Evolutionary conservation across 2,797 vertebrate genomes (phyloP).

Genomic region (Sebastes minor): DNA sequence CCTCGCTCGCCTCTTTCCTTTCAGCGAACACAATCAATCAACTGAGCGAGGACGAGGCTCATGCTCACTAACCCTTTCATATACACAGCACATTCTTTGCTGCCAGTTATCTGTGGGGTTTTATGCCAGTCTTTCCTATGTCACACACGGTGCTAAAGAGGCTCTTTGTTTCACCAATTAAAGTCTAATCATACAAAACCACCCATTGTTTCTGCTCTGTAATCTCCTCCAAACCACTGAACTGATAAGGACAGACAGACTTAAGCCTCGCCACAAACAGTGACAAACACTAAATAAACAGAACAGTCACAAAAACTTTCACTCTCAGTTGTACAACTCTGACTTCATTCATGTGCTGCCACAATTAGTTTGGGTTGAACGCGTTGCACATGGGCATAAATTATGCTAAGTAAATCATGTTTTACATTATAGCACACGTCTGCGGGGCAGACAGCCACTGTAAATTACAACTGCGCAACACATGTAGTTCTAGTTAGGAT

Average conservation of each 20-base stretch:
- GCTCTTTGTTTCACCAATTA: conserved; percentile 70
- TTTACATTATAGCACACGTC: conserved; percentile 49
- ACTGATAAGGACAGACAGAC: conserved; percentile 58
- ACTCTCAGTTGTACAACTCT: not conserved
- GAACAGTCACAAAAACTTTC: not conserved
- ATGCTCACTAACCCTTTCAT: conserved; percentile 53
- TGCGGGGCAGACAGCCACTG: conserved; percentile 41
- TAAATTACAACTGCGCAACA: conserved; percentile 51
- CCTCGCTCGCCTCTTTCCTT: conserved; percentile 51
- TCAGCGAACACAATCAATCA: conserved; percentile 68
- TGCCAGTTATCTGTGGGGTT: conserved; percentile 45
- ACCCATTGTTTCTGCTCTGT: conserved; percentile 55
- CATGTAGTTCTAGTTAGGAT: conserved; percentile 35
- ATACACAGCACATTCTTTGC: conserved; percentile 53
- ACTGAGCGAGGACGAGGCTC: conserved; percentile 45
- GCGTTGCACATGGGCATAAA: conserved; percentile 38
- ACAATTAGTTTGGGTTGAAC: conserved; percentile 8
- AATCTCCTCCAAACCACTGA: conserved; percentile 60
- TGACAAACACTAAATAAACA: conserved; percentile 34
- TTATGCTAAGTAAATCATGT: conserved; percentile 52
- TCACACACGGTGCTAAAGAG: conserved; percentile 51
- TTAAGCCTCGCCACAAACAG: conserved; percentile 54
- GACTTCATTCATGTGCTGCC: conserved; percentile 14
- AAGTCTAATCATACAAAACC: conserved; percentile 60
- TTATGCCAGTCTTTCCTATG: conserved; percentile 44